Conservation (phyloP, 2,888 invertebrate species). For the Heliconius hortense region DNA sequence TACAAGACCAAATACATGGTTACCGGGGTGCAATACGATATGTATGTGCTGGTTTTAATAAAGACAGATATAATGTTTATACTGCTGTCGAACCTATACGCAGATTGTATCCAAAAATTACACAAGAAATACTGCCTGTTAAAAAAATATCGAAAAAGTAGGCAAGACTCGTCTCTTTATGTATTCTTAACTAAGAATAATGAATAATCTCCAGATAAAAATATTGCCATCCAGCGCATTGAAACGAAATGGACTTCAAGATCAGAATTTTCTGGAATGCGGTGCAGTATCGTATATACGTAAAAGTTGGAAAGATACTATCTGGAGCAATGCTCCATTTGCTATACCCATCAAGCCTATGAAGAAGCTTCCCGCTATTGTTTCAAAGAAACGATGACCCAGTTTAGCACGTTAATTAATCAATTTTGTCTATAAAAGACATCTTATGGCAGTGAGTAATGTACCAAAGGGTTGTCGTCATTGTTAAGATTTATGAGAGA, state of each 20-base stretch:
- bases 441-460: constrained; percentile 44
- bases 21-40: constrained; percentile 69
- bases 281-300: constrained; percentile 70
- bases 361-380: constrained; percentile 65
- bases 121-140: constrained; percentile 62
- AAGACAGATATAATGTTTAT: constrained; percentile 52
- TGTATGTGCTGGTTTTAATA: constrained; percentile 56
- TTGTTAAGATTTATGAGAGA: constrained; percentile 32
- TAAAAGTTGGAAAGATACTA: constrained; percentile 63
- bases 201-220: constrained; percentile 56
- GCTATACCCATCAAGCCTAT: constrained; percentile 59
- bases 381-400: constrained; percentile 56
- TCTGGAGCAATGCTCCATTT: constrained; percentile 60
- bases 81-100: constrained; percentile 63
- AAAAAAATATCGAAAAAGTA: constrained; percentile 54
- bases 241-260: constrained; percentile 73
- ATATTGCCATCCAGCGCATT: constrained; percentile 69
- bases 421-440: constrained; percentile 45
- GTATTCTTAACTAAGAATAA: constrained; percentile 13
- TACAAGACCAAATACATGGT: constrained; percentile 73
- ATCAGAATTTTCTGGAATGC: constrained; percentile 64
- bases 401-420: constrained; percentile 55
- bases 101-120: constrained; percentile 58
- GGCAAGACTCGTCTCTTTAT: constrained; percentile 44
- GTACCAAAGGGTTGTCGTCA: constrained; percentile 37